These are phyloP conservation scores for Coluber constrictor DNA, from an alignment of 2,797 vertebrate species.

Conservation along the genomic window DNA sequence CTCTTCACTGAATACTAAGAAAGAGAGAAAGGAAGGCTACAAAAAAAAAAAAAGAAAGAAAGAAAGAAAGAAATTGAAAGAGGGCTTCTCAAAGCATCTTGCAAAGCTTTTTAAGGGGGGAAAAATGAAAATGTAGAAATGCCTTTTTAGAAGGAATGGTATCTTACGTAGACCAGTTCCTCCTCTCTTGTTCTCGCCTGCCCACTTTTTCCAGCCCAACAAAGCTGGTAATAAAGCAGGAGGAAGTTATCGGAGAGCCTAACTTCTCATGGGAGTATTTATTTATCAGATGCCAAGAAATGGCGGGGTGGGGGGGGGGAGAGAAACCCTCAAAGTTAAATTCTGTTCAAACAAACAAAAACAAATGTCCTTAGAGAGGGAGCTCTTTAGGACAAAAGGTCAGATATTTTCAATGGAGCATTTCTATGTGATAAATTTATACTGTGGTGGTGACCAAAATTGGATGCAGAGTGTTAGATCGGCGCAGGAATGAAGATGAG, in stretches of 20 bases:
- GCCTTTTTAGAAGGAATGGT: not conserved
- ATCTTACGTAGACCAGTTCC: not conserved
- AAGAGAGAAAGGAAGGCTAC: not conserved
- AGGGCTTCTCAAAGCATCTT: constrained; percentile 19
- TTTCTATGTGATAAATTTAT: not conserved
- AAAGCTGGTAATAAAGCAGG: not conserved
- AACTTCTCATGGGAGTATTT: not conserved
- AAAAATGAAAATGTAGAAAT: not conserved
- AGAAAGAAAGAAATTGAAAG: constrained; percentile 22
- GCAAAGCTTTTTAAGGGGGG: not conserved
- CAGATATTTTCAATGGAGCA: not conserved
- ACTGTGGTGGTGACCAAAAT: not conserved
- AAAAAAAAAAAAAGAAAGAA: constrained; percentile 30
- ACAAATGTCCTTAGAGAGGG: not conserved
- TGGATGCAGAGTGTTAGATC: not conserved
- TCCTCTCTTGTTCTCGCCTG: not conserved
- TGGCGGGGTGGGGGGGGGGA: accelerated
- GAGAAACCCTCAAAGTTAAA: not conserved
- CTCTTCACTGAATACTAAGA: constrained; percentile 41
- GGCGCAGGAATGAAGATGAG: no score
- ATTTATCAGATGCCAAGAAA: not conserved
- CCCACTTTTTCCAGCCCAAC: not conserved
- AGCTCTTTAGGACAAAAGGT: not conserved
- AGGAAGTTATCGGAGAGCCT: constrained; percentile 1
- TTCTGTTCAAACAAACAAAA: not conserved